Percentiles rank a stretch among this genome's conserved stretches.
These are phyloP conservation scores for Iselma pallidipennis DNA, from an alignment of 2,888 invertebrate species.

Conservation along the genomic window DNA sequence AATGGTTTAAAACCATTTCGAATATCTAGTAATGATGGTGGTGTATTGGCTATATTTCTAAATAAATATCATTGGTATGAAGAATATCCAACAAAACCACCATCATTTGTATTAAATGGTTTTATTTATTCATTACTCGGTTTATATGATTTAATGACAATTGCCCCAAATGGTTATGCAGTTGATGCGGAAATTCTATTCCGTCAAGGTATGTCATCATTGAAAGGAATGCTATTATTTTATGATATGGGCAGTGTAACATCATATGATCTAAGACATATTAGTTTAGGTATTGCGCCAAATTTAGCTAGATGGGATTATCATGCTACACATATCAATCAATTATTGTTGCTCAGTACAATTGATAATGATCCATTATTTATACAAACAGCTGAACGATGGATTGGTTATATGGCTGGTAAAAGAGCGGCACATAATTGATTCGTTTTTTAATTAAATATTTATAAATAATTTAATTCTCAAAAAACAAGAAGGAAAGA, in stretches of 20 bases:
- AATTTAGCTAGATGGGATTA: conserved; percentile 99
- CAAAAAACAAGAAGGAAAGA: too few species aligned
- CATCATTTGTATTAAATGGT: conserved; percentile 95
- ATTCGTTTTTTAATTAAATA: conserved; percentile 35
- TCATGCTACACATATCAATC: conserved; percentile 97
- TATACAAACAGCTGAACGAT: conserved; percentile 82
- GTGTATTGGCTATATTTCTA: conserved; percentile 84
- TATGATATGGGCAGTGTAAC: conserved; percentile 96
- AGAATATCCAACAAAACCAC: conserved; percentile 96
- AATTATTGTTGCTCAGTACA: conserved; percentile 84
- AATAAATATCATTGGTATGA: conserved; percentile 94
- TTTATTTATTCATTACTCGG: conserved; percentile 97
- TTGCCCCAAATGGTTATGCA: conserved; percentile 66
- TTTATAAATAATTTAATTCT: too few species aligned
- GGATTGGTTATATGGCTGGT: conserved; percentile 97
- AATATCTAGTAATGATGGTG: conserved; percentile 73
- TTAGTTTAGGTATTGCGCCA: conserved; percentile 85
- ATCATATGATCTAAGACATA: conserved; percentile 94
- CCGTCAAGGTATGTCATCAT: conserved; percentile 81
- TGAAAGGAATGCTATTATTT: conserved; percentile 84
- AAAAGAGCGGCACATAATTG: conserved; percentile 92
- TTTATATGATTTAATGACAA: conserved; percentile 89
- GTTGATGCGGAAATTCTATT: conserved; percentile 77
- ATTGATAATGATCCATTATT: conserved; percentile 84
- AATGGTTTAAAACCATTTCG: conserved; percentile 80